These are phyloP conservation scores for Hemiprocne comata DNA, from an alignment of 2,113 vertebrate genomes.

Conservation along the genomic window DNA sequence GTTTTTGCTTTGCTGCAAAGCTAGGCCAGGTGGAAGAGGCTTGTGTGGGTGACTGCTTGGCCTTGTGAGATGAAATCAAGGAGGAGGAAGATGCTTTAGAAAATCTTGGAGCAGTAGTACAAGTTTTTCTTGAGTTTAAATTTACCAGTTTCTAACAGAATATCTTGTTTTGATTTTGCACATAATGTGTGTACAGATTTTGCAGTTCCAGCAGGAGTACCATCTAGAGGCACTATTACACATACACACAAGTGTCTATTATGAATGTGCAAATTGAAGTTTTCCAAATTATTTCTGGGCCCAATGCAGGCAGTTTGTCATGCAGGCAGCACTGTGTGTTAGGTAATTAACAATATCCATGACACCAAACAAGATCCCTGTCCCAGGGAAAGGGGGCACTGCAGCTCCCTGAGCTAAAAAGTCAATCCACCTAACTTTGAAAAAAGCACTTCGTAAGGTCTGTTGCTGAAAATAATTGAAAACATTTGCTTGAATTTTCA, in stretches of 20 bases:
- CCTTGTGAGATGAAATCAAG: background rate
- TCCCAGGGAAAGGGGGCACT: background rate
- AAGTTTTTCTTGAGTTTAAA: background rate
- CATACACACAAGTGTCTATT: fast-evolving
- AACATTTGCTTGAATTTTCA: slow-evolving; percentile 10
- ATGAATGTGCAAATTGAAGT: background rate
- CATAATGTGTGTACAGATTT: background rate
- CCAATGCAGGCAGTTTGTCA: background rate
- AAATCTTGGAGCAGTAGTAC: background rate
- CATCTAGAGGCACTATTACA: fast-evolving
- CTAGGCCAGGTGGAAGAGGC: background rate
- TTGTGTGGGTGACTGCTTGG: background rate
- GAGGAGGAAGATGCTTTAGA: background rate
- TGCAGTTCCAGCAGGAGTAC: background rate
- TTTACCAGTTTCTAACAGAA: background rate
- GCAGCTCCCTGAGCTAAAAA: background rate
- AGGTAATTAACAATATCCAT: background rate
- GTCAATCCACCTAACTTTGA: background rate
- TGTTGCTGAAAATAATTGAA: background rate
- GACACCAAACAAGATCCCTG: background rate
- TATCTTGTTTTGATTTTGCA: background rate
- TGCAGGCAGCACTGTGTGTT: background rate
- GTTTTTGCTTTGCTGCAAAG: fast-evolving
- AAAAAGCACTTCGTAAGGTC: background rate
- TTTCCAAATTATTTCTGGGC: background rate